A percentile compares a stretch with the other conserved stretches of the same genome.
phyloP scores from a whole-genome alignment of 2,113 vertebrate genomes.

The Cacatua alba region DNA sequence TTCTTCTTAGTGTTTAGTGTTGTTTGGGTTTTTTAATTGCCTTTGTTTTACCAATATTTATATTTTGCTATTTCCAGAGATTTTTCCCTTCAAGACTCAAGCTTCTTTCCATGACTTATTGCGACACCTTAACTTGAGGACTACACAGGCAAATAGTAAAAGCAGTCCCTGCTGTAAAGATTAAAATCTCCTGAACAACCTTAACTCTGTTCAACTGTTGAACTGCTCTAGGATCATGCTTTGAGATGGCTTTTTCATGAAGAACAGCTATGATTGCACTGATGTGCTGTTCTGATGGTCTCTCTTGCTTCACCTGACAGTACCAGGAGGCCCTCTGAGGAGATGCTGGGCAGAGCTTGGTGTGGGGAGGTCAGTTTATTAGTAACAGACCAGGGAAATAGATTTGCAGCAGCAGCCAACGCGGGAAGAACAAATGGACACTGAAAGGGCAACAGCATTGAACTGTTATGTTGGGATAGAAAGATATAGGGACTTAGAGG shows the following conservation, averaged over 20 bases:
- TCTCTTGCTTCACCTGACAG: not conserved
- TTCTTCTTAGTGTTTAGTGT: not conserved
- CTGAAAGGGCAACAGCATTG: not conserved
- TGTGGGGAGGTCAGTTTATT: not conserved
- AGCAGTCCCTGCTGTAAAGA: not conserved
- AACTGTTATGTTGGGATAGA: not conserved
- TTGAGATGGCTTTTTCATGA: not conserved
- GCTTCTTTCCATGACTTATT: not conserved
- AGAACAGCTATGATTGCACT: not conserved
- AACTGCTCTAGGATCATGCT: not conserved
- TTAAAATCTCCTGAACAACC: not conserved
- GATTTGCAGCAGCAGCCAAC: not conserved
- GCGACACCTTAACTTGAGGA: not conserved
- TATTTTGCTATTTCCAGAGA: not conserved
- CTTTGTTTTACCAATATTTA: not conserved
- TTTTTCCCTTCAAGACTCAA: not conserved
- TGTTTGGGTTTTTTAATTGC: not conserved
- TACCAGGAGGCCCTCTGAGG: not conserved
- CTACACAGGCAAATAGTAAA: not conserved
- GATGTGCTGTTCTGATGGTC: not conserved
- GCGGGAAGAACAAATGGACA: not conserved
- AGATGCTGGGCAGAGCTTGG: not conserved
- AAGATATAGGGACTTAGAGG: not conserved
- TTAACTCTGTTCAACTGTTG: not conserved
- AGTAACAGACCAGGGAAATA: not conserved